phyloP scores from a whole-genome alignment of 1,140 invertebrate species.

The Pygmarrhopalites habei region DNA sequence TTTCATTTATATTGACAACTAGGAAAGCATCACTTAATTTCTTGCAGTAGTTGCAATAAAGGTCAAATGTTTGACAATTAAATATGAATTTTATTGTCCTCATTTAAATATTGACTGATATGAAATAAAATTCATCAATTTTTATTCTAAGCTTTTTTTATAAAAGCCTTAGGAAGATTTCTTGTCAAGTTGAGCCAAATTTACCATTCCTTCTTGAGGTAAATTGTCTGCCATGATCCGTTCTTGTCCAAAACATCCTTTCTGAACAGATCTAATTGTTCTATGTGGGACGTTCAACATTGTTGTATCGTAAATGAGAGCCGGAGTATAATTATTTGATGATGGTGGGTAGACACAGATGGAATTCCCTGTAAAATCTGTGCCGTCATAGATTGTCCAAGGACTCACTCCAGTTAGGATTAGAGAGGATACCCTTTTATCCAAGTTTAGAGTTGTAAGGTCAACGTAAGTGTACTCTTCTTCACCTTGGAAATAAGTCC shows the following conservation, averaged over 20 bases:
- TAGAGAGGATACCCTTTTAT: conserved; percentile 12
- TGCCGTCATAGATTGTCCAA: conserved; percentile 36
- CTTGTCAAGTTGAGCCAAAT: too few species aligned
- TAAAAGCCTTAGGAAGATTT: too few species aligned
- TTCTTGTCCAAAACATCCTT: conserved; percentile 26
- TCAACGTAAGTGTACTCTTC: conserved; percentile 20
- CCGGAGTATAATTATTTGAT: conserved; percentile 4
- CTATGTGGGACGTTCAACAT: conserved; percentile 22
- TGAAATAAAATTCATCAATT: too few species aligned
- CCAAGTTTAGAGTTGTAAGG: conserved; percentile 14
- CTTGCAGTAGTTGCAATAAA: too few species aligned
- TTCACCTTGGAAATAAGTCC: conserved; percentile 32
- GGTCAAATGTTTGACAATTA: too few species aligned
- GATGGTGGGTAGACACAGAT: conserved; percentile 18
- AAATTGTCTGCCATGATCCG: too few species aligned
- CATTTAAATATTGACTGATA: too few species aligned
- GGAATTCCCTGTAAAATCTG: not conserved
- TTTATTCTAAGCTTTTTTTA: too few species aligned
- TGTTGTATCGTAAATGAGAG: conserved; percentile 19
- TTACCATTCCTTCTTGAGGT: too few species aligned
- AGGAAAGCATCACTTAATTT: too few species aligned
- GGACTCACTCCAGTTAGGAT: conserved; percentile 19
- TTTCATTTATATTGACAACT: too few species aligned
- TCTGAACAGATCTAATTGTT: conserved; percentile 21
- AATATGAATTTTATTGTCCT: too few species aligned